Conservation (phyloP, 2,888 invertebrate species). For the Nasonovia ribisnigri region DNA sequence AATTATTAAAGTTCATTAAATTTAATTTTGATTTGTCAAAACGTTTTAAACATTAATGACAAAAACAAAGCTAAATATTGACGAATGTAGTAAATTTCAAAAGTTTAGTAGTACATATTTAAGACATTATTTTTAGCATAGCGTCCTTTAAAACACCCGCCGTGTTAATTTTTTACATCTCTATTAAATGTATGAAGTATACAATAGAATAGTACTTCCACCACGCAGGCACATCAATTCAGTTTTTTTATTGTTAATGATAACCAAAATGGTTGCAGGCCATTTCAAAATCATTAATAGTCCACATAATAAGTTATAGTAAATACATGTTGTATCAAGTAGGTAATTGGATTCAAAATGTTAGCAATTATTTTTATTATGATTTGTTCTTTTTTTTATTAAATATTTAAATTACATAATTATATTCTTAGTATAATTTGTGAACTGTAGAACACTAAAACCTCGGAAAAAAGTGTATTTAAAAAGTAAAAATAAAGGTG, state of each 20-base stretch:
- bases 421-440: not conserved
- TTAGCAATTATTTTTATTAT: not conserved
- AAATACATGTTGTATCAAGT: not conserved
- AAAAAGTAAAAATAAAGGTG: no score
- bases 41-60: not conserved
- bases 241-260: not conserved
- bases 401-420: not conserved
- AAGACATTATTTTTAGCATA: not conserved
- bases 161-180: not conserved
- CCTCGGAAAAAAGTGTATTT: no score
- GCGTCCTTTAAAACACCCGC: not conserved
- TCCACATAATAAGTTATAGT: not conserved
- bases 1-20: no score
- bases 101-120: not conserved
- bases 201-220: not conserved
- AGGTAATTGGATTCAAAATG: not conserved
- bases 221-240: not conserved
- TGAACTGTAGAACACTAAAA: not conserved
- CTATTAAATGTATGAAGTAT: not conserved
- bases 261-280: not conserved
- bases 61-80: not conserved
- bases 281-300: not conserved
- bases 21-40: no score
- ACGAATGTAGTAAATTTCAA: not conserved
- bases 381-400: not conserved